phyloP scores from a whole-genome alignment of 2,888 invertebrate species.

The Cosmia trapezina region DNA sequence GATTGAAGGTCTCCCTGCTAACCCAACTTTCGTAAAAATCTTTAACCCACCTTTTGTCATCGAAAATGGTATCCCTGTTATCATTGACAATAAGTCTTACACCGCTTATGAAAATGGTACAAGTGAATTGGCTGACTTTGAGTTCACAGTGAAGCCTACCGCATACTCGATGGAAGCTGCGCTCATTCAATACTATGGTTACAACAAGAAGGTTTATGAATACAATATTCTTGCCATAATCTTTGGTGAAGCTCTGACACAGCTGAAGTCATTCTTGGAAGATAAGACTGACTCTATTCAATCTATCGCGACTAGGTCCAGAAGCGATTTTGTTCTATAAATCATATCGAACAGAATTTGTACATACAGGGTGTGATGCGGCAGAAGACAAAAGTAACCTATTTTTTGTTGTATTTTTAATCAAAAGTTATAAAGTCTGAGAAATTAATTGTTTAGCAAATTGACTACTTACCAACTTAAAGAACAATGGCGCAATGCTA shows the following conservation, averaged over 20 bases:
- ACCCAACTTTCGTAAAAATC: conserved; percentile 68
- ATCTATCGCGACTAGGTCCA: conserved; percentile 69
- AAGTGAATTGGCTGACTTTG: conserved; percentile 64
- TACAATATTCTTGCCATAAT: conserved; percentile 73
- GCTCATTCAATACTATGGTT: conserved; percentile 77
- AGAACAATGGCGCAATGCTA: too few relatives aligned
- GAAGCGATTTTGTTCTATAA: conserved; percentile 58
- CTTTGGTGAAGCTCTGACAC: conserved; percentile 57
- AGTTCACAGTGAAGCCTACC: conserved; percentile 71
- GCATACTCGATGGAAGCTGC: conserved; percentile 77
- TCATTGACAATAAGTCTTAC: conserved; percentile 73
- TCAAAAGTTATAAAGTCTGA: neutral
- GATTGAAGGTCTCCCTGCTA: conserved; percentile 75
- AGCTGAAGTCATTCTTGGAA: conserved; percentile 67
- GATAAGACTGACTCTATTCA: conserved; percentile 69
- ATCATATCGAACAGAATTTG: neutral
- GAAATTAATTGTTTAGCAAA: neutral
- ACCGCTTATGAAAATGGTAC: conserved; percentile 74
- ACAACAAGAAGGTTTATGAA: conserved; percentile 81
- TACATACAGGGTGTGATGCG: neutral
- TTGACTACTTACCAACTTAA: neutral
- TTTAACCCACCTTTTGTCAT: conserved; percentile 75
- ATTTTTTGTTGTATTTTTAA: neutral
- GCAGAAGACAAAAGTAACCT: neutral
- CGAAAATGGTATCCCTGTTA: conserved; percentile 70